Percentiles rank a stretch among this genome's conserved stretches.
phyloP scores from a whole-genome alignment of 2,797 vertebrate genomes.

The Hippocampus kuda region DNA sequence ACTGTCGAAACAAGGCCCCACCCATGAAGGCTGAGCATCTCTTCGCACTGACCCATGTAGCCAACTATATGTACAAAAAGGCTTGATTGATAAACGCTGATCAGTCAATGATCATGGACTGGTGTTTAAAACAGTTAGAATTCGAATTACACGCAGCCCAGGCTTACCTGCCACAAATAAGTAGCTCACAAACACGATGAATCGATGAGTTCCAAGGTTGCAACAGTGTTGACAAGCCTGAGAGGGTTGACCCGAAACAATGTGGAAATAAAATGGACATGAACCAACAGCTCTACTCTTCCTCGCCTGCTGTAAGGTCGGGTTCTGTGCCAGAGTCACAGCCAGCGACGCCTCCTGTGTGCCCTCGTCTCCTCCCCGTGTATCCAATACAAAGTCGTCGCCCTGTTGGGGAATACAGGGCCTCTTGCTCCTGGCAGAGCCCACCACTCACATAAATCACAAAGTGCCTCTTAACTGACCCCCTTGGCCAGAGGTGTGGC shows the following conservation, averaged over 20 bases:
- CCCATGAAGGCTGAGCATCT: too few species aligned
- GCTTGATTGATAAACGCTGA: background rate
- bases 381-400: conserved; percentile 47
- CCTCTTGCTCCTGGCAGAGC: conserved; percentile 36
- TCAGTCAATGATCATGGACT: background rate
- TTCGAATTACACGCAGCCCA: background rate
- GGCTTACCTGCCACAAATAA: background rate
- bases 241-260: conserved; percentile 40
- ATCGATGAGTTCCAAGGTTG: conserved; percentile 38
- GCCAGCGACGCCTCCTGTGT: conserved; percentile 40
- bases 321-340: conserved; percentile 40
- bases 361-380: conserved; percentile 34
- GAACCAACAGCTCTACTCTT: conserved; percentile 8
- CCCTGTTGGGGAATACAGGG: conserved; percentile 20
- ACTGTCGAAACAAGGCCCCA: too few species aligned
- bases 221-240: conserved; percentile 26
- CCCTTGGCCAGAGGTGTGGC: conserved; percentile 37
- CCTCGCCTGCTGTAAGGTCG: conserved; percentile 46
- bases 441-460: conserved; percentile 52
- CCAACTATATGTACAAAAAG: background rate
- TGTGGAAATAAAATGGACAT: background rate
- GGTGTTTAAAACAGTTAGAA: background rate
- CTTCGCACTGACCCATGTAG: too few species aligned
- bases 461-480: conserved; percentile 44
- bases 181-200: conserved; percentile 5